A percentile compares a stretch with the other conserved stretches of the same genome.
Evolutionary conservation across 2,797 vertebrate genomes (phyloP).

Genomic region (Perodicticus potto): DNA sequence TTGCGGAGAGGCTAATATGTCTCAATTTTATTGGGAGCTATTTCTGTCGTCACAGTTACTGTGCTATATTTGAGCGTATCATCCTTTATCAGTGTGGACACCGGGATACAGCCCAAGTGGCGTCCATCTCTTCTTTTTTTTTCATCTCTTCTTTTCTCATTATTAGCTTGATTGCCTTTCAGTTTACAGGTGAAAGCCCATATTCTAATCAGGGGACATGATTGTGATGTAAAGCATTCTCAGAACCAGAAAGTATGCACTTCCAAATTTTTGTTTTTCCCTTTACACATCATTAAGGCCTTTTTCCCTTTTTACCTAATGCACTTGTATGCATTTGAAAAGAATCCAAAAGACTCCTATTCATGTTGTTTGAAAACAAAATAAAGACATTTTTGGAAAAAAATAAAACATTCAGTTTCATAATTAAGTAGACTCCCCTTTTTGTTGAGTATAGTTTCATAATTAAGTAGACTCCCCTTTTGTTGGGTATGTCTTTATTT

Average conservation of each 20-base stretch:
- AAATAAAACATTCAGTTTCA: background rate
- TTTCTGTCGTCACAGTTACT: background rate
- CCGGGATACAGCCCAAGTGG: background rate
- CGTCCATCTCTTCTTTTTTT: background rate
- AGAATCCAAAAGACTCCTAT: background rate
- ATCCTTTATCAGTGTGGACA: fast-evolving
- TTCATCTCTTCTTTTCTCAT: background rate
- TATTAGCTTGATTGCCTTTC: background rate
- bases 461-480: background rate
- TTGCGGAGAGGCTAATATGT: background rate
- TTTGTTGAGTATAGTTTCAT: background rate
- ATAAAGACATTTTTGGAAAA: background rate
- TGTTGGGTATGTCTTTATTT: too few species aligned
- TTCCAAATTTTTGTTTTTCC: background rate
- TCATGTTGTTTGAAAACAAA: background rate
- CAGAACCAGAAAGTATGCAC: background rate
- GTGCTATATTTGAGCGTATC: background rate
- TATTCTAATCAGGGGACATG: background rate
- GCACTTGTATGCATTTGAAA: background rate
- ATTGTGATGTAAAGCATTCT: background rate
- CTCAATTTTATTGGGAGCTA: background rate
- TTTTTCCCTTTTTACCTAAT: background rate
- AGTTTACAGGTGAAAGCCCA: background rate
- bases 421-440: background rate
- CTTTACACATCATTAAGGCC: background rate